phyloP scores from a whole-genome alignment of 2,797 vertebrate species.

The Pseudochromis fuscus region DNA sequence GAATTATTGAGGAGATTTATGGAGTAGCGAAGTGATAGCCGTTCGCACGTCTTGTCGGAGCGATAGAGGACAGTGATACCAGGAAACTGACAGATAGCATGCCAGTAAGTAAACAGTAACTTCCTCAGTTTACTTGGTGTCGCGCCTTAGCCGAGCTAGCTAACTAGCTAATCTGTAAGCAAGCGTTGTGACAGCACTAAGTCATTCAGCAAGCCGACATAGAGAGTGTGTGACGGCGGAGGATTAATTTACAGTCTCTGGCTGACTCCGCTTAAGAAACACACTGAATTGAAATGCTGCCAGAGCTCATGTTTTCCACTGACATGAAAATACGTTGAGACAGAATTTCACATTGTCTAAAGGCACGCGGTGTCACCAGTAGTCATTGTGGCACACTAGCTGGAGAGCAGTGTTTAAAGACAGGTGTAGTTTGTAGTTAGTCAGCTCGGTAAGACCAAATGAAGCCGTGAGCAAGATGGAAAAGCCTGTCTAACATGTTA shows the following conservation, averaged over 20 bases:
- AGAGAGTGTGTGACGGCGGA: conserved; percentile 25
- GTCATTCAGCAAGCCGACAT: conserved; percentile 63
- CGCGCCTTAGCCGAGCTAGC: conserved; percentile 70
- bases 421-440: not conserved
- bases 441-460: not conserved
- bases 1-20: conserved; percentile 80
- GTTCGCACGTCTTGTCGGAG: conserved; percentile 25
- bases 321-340: not conserved
- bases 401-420: not conserved
- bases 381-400: conserved; percentile 26
- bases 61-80: conserved; percentile 49
- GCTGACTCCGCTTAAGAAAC: conserved; percentile 4
- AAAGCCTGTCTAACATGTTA: not conserved
- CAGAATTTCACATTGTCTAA: not conserved
- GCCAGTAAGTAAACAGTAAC: conserved; percentile 83
- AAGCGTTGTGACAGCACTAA: conserved; percentile 71
- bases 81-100: conserved; percentile 79
- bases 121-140: conserved; percentile 56
- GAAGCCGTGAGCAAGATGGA: not conserved
- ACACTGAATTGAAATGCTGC: not conserved
- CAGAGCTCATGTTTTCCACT: not conserved
- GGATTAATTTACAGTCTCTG: conserved; percentile 42
- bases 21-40: conserved; percentile 71
- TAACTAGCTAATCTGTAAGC: conserved; percentile 77
- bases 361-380: not conserved